Evolutionary conservation across 1,140 invertebrate species (phyloP).

Genomic region (Caenorhabditis briggsae): DNA sequence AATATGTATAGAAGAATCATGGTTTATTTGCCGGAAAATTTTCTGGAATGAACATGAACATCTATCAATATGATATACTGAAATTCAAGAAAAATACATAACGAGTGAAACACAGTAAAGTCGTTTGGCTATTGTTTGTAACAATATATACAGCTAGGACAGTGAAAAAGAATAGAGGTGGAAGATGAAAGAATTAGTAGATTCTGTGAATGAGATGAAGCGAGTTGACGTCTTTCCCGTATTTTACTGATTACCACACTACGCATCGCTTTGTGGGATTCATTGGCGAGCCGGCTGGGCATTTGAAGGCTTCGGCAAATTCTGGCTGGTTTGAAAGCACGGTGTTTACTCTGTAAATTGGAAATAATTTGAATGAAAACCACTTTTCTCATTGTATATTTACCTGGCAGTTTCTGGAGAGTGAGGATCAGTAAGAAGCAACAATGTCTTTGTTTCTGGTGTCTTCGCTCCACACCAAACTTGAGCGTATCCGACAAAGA

Average conservation of each 20-base stretch:
- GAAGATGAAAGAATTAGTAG: slow-evolving; percentile 19
- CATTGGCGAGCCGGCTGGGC: slow-evolving; percentile 85
- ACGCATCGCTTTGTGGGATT: slow-evolving; percentile 88
- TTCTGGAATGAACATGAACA: slow-evolving; percentile 45
- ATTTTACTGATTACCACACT: slow-evolving; percentile 83
- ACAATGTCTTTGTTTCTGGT: slow-evolving; percentile 69
- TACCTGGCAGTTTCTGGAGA: slow-evolving; percentile 80
- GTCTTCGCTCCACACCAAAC: slow-evolving; percentile 74
- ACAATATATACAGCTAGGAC: slow-evolving; percentile 42
- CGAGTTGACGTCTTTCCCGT: slow-evolving; percentile 6
- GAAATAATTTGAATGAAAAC: not conserved
- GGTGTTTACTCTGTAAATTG: slow-evolving; percentile 84
- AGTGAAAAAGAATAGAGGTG: not conserved
- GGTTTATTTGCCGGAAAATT: slow-evolving; percentile 14
- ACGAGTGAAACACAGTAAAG: not conserved
- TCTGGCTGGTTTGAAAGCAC: slow-evolving; percentile 88
- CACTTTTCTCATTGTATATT: not conserved
- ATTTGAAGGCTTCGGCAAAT: slow-evolving; percentile 87
- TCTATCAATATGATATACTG: slow-evolving; percentile 60
- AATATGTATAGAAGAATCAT: not conserved
- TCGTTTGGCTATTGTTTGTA: slow-evolving; percentile 42
- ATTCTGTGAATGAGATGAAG: slow-evolving; percentile 37
- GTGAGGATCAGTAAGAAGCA: slow-evolving; percentile 86
- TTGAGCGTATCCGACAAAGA: slow-evolving; percentile 79
- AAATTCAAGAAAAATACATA: slow-evolving; percentile 28